Percentiles rank a stretch among this genome's conserved stretches.
phyloP scores from a whole-genome alignment of 2,888 invertebrate genomes.

The Incurvaria masculella region DNA sequence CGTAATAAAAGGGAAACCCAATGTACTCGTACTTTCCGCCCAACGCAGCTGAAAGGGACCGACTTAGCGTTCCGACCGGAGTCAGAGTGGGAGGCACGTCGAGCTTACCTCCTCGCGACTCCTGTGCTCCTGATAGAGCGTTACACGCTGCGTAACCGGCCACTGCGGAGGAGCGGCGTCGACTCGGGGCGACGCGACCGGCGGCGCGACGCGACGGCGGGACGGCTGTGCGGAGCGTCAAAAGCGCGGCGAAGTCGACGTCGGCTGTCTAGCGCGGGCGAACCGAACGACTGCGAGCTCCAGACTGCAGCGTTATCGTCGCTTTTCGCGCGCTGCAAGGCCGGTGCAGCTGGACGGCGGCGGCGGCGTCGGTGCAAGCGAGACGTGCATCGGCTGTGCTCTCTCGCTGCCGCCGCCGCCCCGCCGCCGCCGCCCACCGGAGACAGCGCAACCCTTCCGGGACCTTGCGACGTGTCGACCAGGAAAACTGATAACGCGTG shows the following conservation, averaged over 20 bases:
- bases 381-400: constrained; percentile 55
- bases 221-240: background rate
- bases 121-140: constrained; percentile 46
- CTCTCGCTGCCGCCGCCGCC: constrained; percentile 29
- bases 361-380: constrained; percentile 52
- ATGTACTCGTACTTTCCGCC: constrained; percentile 25
- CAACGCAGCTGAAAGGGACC: constrained; percentile 22
- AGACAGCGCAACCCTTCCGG: constrained; percentile 1
- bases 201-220: constrained; percentile 1
- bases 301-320: constrained; percentile 42
- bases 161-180: constrained; percentile 29
- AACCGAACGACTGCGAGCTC: constrained; percentile 30
- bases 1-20: constrained; percentile 50
- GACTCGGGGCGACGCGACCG: constrained; percentile 4
- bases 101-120: constrained; percentile 37
- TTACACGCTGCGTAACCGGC: constrained; percentile 43
- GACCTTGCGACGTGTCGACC: constrained; percentile 1
- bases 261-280: constrained; percentile 25
- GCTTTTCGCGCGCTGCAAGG: constrained; percentile 20
- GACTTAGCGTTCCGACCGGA: too few relatives aligned
- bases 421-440: constrained; percentile 16
- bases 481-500: too few relatives aligned
- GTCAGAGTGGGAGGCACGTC: too few relatives aligned
- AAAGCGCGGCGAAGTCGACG: background rate
- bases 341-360: constrained; percentile 36